Percentiles rank a stretch among this genome's conserved stretches.
Conservation (phyloP, 2,113 vertebrate genomes). For the Anarrhichthys ocellatus region DNA sequence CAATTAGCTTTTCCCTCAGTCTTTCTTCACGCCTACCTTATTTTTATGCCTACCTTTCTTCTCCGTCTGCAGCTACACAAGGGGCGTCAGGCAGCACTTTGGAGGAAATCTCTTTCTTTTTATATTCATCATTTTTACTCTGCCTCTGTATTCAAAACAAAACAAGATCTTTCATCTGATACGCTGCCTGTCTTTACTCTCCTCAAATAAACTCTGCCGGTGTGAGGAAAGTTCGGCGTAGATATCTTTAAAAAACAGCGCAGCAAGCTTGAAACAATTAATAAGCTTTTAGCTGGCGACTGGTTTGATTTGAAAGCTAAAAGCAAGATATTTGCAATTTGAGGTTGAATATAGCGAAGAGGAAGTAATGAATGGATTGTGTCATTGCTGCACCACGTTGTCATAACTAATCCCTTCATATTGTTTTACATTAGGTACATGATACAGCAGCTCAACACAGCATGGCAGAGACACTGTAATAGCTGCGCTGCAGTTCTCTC, state of each 20-base stretch:
- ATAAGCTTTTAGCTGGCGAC: conserved; percentile 43
- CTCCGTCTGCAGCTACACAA: conserved; percentile 20
- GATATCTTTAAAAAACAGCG: conserved; percentile 22
- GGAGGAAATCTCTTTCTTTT: conserved; percentile 51
- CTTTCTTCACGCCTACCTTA: conserved; percentile 5
- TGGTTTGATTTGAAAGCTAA: conserved; percentile 25
- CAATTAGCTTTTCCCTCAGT: conserved; percentile 62
- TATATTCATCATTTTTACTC: conserved; percentile 55
- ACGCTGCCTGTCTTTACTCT: conserved; percentile 31
- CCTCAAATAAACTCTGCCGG: conserved; percentile 54
- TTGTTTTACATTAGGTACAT: conserved; percentile 68
- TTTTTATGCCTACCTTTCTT: conserved; percentile 24
- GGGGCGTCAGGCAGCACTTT: conserved; percentile 40
- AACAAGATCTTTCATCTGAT: conserved; percentile 66
- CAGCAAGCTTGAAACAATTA: conserved; percentile 32
- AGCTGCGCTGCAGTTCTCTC: conserved; percentile 32
- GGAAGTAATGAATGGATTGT: conserved; percentile 55
- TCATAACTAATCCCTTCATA: conserved; percentile 63
- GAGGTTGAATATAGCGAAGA: conserved; percentile 35
- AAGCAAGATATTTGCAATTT: conserved; percentile 39
- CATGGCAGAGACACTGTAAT: conserved; percentile 41
- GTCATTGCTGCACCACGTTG: conserved; percentile 50
- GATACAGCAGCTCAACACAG: conserved; percentile 57
- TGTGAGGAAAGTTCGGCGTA: conserved; percentile 1
- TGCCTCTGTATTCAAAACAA: conserved; percentile 54